Evolutionary conservation across 1,140 invertebrate species (phyloP), one percentile per base, ranked within the genome.

Genomic region (Lepidurus apus): DNA sequence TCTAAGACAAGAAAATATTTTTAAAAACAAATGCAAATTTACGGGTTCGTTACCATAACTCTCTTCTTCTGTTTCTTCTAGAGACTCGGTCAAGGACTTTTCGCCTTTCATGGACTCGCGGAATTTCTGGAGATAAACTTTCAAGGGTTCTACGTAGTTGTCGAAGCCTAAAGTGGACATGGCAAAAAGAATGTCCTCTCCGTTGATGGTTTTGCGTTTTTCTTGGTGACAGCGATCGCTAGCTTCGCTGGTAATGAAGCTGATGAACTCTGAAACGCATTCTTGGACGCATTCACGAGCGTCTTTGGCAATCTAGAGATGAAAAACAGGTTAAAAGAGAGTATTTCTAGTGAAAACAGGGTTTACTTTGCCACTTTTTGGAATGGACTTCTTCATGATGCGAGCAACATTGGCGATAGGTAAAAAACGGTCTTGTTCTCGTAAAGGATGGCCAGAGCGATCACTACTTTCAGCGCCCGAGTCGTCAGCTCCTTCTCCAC

Each of bases 251-350:
- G 98, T 99, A 74, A 99, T 97, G 84, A 99, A 99, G 81, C 96
- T 98, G 83, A 99, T 98, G 84, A 99, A 99, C 84, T 99, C 98
- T 0, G 96, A 98, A 47, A 99, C 97, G 88, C 98, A 99, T 86
- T 99, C 98, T 86, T 99, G 98, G 24, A 99, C 95, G 88, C 97
- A 99, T 87, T 99, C 98, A 81, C 98, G 90, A 0, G 98, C 97
- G 88, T 99, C 98, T 89, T 99, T 99, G 0, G 98, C 96, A 83
- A 99, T 98, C 92, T 94, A 21, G 34, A 24, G 42, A 65, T 76
- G 17, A 8, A 24, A 42, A 78, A 26, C 7, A 21, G n/a, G 42
- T 45, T 74, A 74, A 17, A 78, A 17, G 53, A 73, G 43, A 43
- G 77, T 24, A 9, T 78, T 42, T 10, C 34, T 3, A 34, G 2